Evolutionary conservation across 2,888 invertebrate genomes (phyloP).

Genomic region (Auanema sp.): DNA sequence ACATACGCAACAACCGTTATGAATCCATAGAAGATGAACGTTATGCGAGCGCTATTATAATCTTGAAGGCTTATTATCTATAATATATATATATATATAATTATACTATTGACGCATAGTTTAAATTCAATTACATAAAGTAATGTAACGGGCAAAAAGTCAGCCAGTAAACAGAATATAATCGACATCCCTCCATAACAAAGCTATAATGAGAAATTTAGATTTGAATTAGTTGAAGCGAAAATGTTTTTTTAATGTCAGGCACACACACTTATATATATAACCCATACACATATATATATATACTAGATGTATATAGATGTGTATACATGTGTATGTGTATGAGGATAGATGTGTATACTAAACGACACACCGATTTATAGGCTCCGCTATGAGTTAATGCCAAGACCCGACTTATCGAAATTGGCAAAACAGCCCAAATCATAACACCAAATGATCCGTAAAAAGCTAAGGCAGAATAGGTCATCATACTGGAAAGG

Average conservation of each 20-base stretch:
- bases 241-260: too few species aligned
- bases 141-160: conserved; percentile 43
- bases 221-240: conserved; percentile 4
- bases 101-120: not conserved
- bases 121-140: conserved; percentile 32
- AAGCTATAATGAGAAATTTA: conserved; percentile 31
- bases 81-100: conserved; percentile 5
- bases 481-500: conserved; percentile 24
- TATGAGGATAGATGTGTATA: not conserved
- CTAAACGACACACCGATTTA: conserved; percentile 26
- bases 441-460: conserved; percentile 58
- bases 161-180: conserved; percentile 44
- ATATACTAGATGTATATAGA: too few species aligned
- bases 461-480: conserved; percentile 53
- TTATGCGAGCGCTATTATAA: conserved; percentile 39
- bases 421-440: conserved; percentile 53
- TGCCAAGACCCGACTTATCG: conserved; percentile 46
- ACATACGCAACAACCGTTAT: conserved; percentile 48
- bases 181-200: conserved; percentile 43
- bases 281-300: too few species aligned
- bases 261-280: too few species aligned
- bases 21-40: conserved; percentile 47
- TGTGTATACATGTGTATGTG: too few species aligned
- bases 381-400: conserved; percentile 41
- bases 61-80: conserved; percentile 41